These are phyloP conservation scores for Mercenaria mercenaria DNA, from an alignment of 1,140 invertebrate species.

Conservation along the genomic window DNA sequence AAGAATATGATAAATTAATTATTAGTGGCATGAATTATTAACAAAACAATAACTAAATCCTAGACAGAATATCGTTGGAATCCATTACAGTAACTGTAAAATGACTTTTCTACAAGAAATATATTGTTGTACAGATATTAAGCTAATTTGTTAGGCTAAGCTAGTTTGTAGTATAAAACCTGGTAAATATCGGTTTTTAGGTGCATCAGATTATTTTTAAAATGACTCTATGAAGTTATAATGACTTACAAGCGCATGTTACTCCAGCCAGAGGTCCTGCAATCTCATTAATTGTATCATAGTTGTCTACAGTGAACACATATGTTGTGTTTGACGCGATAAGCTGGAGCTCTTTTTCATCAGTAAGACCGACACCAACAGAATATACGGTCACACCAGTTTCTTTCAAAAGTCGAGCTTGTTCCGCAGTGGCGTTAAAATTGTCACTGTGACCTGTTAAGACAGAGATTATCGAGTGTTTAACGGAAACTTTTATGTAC, in stretches of 20 bases:
- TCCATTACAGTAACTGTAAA: no score
- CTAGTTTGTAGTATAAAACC: no score
- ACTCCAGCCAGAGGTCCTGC: slow-evolving; percentile 32
- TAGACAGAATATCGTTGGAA: no score
- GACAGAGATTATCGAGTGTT: not conserved
- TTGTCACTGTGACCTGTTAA: slow-evolving; percentile 32
- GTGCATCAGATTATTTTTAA: no score
- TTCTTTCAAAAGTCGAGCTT: slow-evolving; percentile 6
- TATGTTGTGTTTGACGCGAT: slow-evolving; percentile 7
- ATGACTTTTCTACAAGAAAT: no score
- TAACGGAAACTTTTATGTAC: not conserved
- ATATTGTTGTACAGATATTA: no score
- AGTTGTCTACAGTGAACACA: slow-evolving; percentile 29
- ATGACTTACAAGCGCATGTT: slow-evolving; percentile 23
- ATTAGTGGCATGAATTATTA: no score
- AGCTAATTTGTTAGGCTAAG: no score
- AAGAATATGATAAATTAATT: no score
- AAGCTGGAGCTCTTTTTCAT: not conserved
- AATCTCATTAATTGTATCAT: not conserved
- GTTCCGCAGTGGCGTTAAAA: not conserved
- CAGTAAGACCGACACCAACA: slow-evolving; percentile 20
- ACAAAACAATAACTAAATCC: no score
- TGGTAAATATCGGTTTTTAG: no score
- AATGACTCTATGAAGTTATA: no score
- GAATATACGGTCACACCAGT: slow-evolving; percentile 36